These are phyloP conservation scores for Menidia menidia DNA, from an alignment of 2,797 vertebrate species.

Conservation along the genomic window DNA sequence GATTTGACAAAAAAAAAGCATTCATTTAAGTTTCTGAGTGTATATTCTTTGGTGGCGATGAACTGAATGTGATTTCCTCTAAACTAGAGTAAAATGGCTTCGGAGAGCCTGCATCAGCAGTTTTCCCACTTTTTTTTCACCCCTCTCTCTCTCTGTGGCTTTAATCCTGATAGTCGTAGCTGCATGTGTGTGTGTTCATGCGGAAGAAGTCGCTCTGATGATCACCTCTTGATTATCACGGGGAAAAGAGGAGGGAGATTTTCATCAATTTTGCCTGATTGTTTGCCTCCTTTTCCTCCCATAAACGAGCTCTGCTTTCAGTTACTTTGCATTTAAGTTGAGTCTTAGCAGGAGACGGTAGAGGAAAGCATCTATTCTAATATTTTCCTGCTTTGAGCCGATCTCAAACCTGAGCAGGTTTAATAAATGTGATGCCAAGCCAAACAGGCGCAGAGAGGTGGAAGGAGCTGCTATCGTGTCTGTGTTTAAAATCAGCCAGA, in stretches of 20 bases:
- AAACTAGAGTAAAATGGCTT: too few relatives aligned
- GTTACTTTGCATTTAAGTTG: not conserved
- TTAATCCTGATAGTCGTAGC: not conserved
- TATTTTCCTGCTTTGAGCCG: conserved; percentile 16
- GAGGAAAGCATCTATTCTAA: not conserved
- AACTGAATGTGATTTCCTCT: too few relatives aligned
- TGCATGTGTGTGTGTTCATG: not conserved
- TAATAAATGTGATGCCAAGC: conserved; percentile 11
- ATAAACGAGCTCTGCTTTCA: conserved; percentile 42
- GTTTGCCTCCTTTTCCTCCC: conserved; percentile 26
- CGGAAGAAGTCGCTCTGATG: not conserved
- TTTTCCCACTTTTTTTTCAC: too few relatives aligned
- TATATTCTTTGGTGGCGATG: too few relatives aligned
- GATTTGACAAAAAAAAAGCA: too few relatives aligned
- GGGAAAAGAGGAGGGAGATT: not conserved
- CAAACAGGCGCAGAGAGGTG: conserved; percentile 15
- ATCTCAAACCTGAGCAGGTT: conserved; percentile 3
- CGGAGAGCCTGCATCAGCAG: too few relatives aligned
- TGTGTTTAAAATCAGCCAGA: conserved; percentile 32
- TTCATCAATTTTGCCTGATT: not conserved
- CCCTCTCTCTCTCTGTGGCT: not conserved
- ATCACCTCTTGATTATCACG: not conserved
- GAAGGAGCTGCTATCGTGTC: not conserved
- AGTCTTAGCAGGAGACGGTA: not conserved
- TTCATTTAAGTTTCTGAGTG: too few relatives aligned